Conservation (phyloP, 2,888 invertebrate genomes). For the Parnassius mnemosyne region DNA sequence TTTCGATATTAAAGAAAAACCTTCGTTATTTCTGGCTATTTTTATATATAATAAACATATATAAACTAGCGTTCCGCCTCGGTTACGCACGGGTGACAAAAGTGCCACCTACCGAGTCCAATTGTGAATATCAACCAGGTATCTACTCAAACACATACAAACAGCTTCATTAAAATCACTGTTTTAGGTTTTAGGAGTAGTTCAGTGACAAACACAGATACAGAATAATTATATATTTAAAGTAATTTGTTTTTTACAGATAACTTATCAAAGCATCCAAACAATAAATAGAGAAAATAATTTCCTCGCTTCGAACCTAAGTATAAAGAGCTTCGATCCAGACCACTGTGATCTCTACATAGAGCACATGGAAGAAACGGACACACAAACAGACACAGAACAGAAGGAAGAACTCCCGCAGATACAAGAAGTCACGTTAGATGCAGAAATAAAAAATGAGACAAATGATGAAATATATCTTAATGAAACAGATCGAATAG, state of each 20-base stretch:
- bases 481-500: conserved; percentile 24
- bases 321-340: conserved; percentile 31
- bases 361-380: conserved; percentile 30
- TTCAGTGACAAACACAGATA: too few species aligned
- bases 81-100: too few species aligned
- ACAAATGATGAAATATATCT: conserved; percentile 25
- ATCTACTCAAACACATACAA: too few species aligned
- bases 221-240: too few species aligned
- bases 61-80: too few species aligned
- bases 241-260: conserved; percentile 40
- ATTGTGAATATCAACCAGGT: too few species aligned
- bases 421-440: conserved; percentile 19
- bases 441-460: conserved; percentile 33
- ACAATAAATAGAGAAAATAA: conserved; percentile 47
- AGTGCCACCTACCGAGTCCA: too few species aligned
- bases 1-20: too few species aligned
- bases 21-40: too few species aligned
- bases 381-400: conserved; percentile 15
- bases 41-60: too few species aligned
- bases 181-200: too few species aligned
- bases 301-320: conserved; percentile 39
- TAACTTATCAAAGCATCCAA: conserved; percentile 48
- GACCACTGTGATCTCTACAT: conserved; percentile 41
- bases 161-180: too few species aligned
- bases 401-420: neutral